Base-by-base conservation (phyloP, 2,888 invertebrate species). In the Dione vanillae region DNA sequence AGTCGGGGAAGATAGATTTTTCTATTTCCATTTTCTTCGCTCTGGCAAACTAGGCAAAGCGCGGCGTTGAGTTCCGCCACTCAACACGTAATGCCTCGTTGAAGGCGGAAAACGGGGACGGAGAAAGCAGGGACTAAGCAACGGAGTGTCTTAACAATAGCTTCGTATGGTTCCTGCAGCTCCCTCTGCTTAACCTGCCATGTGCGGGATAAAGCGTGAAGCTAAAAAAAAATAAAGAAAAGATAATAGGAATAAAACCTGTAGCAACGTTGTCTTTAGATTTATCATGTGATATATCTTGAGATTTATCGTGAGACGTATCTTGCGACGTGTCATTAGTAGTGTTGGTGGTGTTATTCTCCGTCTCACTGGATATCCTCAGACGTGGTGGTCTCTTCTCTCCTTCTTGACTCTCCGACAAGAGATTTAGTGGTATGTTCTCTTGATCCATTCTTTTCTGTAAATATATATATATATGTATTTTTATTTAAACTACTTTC, bases 401-500 rank as follows among this genome's bases (percentile, higher is more conserved):
- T 0, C 82, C 80, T 0, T 85, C 83, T 8, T 79, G 78, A 43
- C 84, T 84, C 67, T 78, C 76, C 0, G 83, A 78, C 7, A 88
- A 74, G 1, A 88, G 58, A 35, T 83, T 82, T 0, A 91, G 71
- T 0, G 86, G 79, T n/a, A 90, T 80, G 66, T 92, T 92, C 67
- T 91, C 89, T 67, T 83, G 82, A 72, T 92, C 92, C 0, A 89
- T 90, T 77, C 79, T 86, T 82, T 87, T 90, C 92, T 92, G 84
- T 1, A 82, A 83, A 19, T 61, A 43, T 14, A 49, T 9, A 27
- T 27, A 5, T 27, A 27, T 27, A 3, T 27, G n/a, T n/a, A n/a
- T n/a, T n/a, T n/a, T n/a, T n/a, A n/a, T n/a, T n/a, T n/a, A n/a
- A n/a, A n/a, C n/a, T n/a, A n/a, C n/a, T n/a, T n/a, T n/a, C n/a